These are phyloP conservation scores for Trichacis sp. DNA, from an alignment of 2,888 invertebrate species.

Conservation along the genomic window DNA sequence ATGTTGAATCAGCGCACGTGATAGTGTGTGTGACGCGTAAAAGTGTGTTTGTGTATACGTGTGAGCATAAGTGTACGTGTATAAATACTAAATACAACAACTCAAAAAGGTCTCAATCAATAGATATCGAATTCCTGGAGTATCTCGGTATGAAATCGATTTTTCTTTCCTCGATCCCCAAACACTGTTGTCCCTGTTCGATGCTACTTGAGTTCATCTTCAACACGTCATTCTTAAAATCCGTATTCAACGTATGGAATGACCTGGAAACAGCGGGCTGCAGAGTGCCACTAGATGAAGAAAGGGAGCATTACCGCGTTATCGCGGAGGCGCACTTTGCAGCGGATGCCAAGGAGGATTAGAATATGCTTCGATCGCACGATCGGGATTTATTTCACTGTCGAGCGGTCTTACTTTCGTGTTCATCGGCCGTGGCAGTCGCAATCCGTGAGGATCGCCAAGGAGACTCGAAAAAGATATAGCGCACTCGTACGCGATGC, in stretches of 20 bases:
- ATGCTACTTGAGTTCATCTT: too few species aligned
- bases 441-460: conserved; percentile 22
- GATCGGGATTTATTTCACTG: conserved; percentile 48
- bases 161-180: too few species aligned
- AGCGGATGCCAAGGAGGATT: conserved; percentile 43
- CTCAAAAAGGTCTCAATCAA: too few species aligned
- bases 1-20: too few species aligned
- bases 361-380: conserved; percentile 45
- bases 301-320: conserved; percentile 38
- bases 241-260: conserved; percentile 45
- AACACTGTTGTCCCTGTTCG: too few species aligned
- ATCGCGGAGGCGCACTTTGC: conserved; percentile 20
- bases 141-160: too few species aligned
- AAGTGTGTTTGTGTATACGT: too few species aligned
- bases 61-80: too few species aligned
- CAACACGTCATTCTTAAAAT: too few species aligned
- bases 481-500: background rate
- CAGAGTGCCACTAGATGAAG: conserved; percentile 40
- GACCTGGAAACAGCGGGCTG: conserved; percentile 41
- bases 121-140: too few species aligned
- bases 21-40: too few species aligned
- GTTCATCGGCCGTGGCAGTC: conserved; percentile 17
- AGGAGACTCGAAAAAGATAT: conserved; percentile 6
- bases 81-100: too few species aligned
- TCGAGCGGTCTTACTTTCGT: conserved; percentile 28